Evolutionary conservation across 2,113 vertebrate species (phyloP).

Genomic region (Marcusenius ussheri): DNA sequence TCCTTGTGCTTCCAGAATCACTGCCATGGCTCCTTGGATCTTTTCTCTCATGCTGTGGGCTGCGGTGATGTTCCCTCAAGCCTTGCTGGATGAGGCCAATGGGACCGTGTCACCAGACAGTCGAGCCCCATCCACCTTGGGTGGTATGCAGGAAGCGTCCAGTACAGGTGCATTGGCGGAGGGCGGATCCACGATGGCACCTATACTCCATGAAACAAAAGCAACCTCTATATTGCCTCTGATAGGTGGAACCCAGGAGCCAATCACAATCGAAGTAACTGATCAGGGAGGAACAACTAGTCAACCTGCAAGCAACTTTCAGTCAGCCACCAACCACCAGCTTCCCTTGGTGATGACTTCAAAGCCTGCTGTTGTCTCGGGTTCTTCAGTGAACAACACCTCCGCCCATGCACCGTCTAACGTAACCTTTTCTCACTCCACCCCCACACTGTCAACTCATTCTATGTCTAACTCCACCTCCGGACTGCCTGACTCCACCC

Average conservation of each 20-base stretch:
- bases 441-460: neutral
- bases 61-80: conserved; percentile 6
- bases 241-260: neutral
- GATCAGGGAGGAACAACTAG: neutral
- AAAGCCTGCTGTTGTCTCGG: neutral
- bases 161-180: neutral
- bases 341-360: neutral
- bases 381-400: neutral
- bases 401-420: neutral
- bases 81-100: neutral
- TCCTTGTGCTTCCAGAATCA: conserved; percentile 36
- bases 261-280: neutral
- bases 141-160: neutral
- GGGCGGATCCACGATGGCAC: neutral
- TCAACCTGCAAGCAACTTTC: neutral
- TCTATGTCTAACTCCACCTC: neutral
- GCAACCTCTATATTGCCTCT: neutral
- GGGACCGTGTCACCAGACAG: neutral
- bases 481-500: neutral
- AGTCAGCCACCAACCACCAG: neutral
- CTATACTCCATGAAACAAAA: neutral
- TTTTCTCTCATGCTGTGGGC: conserved; percentile 27
- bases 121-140: neutral
- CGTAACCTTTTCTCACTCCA: neutral
- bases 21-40: conserved; percentile 18